Percentiles rank a stretch among this genome's conserved stretches.
Evolutionary conservation across 2,888 invertebrate species (phyloP).

Genomic region (Ophraella communa): DNA sequence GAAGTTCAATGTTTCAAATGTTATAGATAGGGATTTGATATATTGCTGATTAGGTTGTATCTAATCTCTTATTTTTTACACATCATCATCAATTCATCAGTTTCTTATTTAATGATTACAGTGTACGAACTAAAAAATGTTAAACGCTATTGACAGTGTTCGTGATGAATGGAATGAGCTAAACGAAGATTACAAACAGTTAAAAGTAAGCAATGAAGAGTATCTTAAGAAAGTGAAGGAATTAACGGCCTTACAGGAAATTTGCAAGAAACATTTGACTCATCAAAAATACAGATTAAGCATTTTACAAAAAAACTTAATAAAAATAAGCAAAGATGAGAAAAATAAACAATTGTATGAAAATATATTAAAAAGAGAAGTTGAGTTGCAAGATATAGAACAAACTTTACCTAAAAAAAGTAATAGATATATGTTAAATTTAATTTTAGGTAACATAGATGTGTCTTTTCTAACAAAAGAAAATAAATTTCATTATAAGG

Average conservation of each 20-base stretch:
- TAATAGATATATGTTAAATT: conserved; percentile 79
- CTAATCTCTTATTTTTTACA: no score
- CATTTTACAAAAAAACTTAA: conserved; percentile 62
- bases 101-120: no score
- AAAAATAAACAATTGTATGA: conserved; percentile 61
- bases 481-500: conserved; percentile 90
- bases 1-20: no score
- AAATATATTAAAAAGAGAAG: conserved; percentile 79
- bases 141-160: conserved; percentile 39
- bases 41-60: no score
- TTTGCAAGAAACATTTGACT: conserved; percentile 83
- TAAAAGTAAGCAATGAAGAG: conserved; percentile 76
- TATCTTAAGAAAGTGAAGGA: conserved; percentile 84
- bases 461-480: conserved; percentile 94
- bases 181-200: conserved; percentile 41
- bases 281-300: conserved; percentile 90
- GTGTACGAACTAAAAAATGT: background rate
- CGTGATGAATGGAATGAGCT: conserved; percentile 47
- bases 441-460: conserved; percentile 94
- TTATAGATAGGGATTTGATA: no score
- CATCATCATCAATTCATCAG: no score
- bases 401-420: conserved; percentile 88
- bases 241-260: conserved; percentile 77
- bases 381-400: conserved; percentile 86
- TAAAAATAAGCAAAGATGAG: conserved; percentile 9